phyloP scores from a whole-genome alignment of 2,113 vertebrate species.

The Periophthalmus modestus region DNA sequence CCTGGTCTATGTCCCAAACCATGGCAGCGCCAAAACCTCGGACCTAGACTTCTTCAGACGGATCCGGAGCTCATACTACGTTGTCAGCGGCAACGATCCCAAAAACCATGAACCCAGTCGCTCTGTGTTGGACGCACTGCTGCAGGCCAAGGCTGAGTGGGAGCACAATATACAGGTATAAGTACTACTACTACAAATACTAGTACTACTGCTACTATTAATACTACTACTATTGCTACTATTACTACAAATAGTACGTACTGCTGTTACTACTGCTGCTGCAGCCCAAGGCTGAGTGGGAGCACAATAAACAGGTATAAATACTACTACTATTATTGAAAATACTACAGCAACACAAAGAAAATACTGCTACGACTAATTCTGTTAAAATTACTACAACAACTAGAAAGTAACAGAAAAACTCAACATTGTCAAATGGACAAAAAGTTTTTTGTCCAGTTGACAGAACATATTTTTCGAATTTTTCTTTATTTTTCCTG shows the following conservation, averaged over 20 bases:
- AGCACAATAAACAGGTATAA: not conserved
- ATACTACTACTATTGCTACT: not conserved
- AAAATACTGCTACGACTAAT: no score
- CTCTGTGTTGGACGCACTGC: constrained; percentile 88
- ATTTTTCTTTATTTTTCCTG: no score
- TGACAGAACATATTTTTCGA: no score
- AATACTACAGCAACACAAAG: no score
- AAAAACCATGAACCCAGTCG: constrained; percentile 92
- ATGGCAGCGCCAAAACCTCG: constrained; percentile 96
- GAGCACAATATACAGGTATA: constrained; percentile 93
- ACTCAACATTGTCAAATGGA: no score
- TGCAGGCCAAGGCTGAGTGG: constrained; percentile 97
- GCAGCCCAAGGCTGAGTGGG: not conserved
- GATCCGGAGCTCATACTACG: constrained; percentile 91
- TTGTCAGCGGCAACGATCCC: constrained; percentile 94
- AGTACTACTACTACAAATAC: not conserved
- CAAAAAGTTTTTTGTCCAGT: no score
- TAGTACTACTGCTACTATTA: not conserved
- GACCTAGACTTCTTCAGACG: constrained; percentile 96
- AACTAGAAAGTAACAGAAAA: no score
- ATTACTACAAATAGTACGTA: constrained; percentile 39
- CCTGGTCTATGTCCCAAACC: constrained; percentile 97
- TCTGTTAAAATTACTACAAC: no score
- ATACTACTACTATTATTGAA: not conserved
- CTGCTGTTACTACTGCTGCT: not conserved